These are phyloP conservation scores for Galendromus occidentalis DNA, from an alignment of 1,140 invertebrate species.

Conservation along the genomic window DNA sequence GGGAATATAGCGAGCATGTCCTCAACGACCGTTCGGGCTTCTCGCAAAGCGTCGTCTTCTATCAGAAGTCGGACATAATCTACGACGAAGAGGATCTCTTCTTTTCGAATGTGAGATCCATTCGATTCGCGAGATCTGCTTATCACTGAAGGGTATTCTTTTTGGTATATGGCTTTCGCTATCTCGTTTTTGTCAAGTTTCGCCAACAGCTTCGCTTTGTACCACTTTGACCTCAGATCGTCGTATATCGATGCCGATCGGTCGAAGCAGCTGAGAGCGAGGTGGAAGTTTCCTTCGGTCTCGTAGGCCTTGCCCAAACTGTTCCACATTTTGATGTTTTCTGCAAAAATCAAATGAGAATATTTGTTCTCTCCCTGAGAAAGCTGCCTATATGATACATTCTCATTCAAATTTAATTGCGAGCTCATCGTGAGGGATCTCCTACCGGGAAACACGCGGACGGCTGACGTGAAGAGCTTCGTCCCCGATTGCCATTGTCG, in stretches of 20 bases:
- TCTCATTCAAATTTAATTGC: not conserved
- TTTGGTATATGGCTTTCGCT: not conserved
- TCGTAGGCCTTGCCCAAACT: not conserved
- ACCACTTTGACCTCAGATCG: not conserved
- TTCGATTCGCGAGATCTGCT: not conserved
- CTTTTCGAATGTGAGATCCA: not conserved
- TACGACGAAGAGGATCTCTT: not conserved
- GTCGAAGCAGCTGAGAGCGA: not conserved
- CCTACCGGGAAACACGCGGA: not conserved
- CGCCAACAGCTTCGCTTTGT: not conserved
- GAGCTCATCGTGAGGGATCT: not conserved
- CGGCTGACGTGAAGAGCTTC: not conserved
- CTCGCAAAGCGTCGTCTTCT: not conserved
- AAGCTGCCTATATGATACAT: not conserved
- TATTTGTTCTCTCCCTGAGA: not conserved
- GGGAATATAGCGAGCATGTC: not conserved
- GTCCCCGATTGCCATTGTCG: not conserved
- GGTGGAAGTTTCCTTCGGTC: not conserved
- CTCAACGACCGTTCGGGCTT: not conserved
- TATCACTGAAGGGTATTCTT: not conserved
- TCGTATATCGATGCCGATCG: not conserved
- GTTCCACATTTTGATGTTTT: constrained; percentile 8
- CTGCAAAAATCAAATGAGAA: not conserved
- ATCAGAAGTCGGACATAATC: not conserved
- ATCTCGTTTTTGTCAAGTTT: not conserved